These are phyloP conservation scores for Rutilus rutilus DNA, from an alignment of 2,113 vertebrate genomes.

Conservation along the genomic window DNA sequence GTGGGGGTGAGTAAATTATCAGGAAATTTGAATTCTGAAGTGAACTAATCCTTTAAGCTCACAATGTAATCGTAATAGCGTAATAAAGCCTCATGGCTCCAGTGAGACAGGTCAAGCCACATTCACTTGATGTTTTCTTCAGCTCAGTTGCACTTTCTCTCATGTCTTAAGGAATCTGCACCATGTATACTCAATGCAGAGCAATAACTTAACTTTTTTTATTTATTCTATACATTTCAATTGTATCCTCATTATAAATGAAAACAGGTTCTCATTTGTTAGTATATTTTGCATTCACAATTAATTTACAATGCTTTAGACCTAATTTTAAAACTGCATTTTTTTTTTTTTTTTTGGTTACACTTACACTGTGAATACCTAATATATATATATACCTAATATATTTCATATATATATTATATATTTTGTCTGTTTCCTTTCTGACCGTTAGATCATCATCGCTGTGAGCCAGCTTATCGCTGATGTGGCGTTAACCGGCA, in stretches of 20 bases:
- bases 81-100: background rate
- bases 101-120: conserved; percentile 11
- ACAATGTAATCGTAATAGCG: background rate
- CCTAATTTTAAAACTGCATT: background rate
- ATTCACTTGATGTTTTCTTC: background rate
- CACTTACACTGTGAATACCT: background rate
- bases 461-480: conserved; percentile 96
- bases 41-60: background rate
- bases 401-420: too few relatives aligned
- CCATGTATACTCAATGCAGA: background rate
- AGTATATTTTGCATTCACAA: background rate
- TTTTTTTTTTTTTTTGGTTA: background rate
- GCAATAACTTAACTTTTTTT: background rate
- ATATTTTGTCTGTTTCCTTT: background rate
- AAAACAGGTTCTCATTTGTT: background rate
- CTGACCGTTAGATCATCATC: conserved; percentile 88
- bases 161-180: background rate
- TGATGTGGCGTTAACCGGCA: conserved; percentile 91
- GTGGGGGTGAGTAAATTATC: too few relatives aligned
- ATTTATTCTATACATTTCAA: background rate
- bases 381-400: too few relatives aligned
- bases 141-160: background rate
- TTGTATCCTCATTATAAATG: background rate
- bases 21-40: too few relatives aligned
- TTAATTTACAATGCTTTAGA: background rate